These are phyloP conservation scores for Brachionus sp. DNA, from an alignment of 1,140 invertebrate genomes.

Conservation along the genomic window DNA sequence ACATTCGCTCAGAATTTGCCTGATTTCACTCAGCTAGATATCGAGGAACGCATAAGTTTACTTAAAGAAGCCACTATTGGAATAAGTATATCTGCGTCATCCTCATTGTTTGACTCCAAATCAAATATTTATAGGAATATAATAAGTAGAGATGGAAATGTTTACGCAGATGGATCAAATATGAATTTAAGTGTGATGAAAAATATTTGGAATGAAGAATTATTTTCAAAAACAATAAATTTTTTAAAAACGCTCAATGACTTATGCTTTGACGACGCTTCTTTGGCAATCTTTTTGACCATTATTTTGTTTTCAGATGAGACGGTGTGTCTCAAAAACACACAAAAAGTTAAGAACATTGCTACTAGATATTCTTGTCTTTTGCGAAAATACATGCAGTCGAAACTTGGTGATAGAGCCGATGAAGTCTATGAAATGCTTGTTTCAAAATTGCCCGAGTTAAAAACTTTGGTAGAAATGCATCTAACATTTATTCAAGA, in stretches of 20 bases:
- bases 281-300: neutral
- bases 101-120: neutral
- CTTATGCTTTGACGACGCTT: neutral
- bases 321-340: neutral
- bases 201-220: neutral
- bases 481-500: constrained; percentile 11
- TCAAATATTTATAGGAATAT: neutral
- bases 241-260: constrained; percentile 32
- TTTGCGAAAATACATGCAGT: constrained; percentile 30
- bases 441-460: neutral
- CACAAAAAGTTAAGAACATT: neutral
- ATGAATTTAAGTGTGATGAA: neutral
- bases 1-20: constrained; percentile 24
- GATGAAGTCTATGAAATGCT: neutral
- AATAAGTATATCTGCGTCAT: constrained; percentile 28
- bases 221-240: neutral
- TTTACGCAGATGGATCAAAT: neutral
- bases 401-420: constrained; percentile 16
- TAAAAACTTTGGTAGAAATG: neutral
- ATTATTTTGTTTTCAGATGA: constrained; percentile 32
- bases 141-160: neutral
- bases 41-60: neutral
- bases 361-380: neutral
- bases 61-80: constrained; percentile 1
- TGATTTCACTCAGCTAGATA: neutral